A percentile compares a stretch with the other conserved stretches of the same genome.
phyloP scores from a whole-genome alignment of 2,797 vertebrate species.

The Coregonus suidteri region DNA sequence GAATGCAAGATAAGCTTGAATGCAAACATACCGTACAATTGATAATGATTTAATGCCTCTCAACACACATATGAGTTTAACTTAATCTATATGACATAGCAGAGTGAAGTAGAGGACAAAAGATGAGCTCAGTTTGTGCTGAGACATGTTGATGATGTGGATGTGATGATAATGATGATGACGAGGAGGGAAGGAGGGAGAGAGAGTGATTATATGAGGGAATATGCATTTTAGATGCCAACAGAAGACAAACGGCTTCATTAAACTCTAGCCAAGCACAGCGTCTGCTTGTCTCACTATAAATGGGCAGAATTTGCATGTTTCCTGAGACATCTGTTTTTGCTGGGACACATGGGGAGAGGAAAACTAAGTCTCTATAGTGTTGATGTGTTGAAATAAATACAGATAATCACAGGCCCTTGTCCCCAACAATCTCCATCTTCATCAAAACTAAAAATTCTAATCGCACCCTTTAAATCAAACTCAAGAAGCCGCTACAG shows the following conservation, averaged over 20 bases:
- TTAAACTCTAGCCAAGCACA: slow-evolving; percentile 65
- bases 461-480: background rate
- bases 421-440: background rate
- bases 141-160: slow-evolving; percentile 54
- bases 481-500: background rate
- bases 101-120: background rate
- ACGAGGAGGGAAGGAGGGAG: slow-evolving; percentile 44
- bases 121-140: slow-evolving; percentile 39
- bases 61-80: background rate
- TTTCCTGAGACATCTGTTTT: background rate
- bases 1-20: background rate
- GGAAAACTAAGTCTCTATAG: background rate
- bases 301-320: slow-evolving; percentile 33
- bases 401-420: background rate
- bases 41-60: background rate
- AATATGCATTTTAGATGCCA: slow-evolving; percentile 60
- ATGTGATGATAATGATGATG: slow-evolving; percentile 12
- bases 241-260: slow-evolving; percentile 42
- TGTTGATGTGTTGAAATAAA: background rate
- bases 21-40: background rate
- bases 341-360: background rate
- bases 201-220: slow-evolving; percentile 53
- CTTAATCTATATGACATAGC: background rate
- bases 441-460: background rate
- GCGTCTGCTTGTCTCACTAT: slow-evolving; percentile 20